phyloP scores from a whole-genome alignment of 2,797 vertebrate species.

The Gymnothorax javanicus region DNA sequence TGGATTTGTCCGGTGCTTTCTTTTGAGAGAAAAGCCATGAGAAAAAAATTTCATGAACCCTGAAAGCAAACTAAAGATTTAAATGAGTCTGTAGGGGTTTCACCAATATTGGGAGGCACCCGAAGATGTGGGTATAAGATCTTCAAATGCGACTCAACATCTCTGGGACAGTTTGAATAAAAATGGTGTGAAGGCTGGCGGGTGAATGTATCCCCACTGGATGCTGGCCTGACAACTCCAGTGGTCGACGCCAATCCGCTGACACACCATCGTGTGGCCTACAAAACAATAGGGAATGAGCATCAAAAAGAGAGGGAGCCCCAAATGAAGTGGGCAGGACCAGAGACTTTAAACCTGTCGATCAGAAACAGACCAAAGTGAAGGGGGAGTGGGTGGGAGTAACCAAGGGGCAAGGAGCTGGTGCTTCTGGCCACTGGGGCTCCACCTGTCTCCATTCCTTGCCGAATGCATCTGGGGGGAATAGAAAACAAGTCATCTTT shows the following conservation, averaged over 20 bases:
- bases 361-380: neutral
- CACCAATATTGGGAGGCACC: neutral
- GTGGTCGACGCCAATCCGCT: conserved; percentile 35
- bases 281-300: neutral
- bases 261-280: neutral
- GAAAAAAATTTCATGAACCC: conserved; percentile 3
- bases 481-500: conserved; percentile 33
- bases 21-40: conserved; percentile 16
- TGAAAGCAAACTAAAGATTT: neutral
- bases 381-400: conserved; percentile 40
- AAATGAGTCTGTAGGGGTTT: neutral
- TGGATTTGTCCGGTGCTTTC: conserved; percentile 28
- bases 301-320: conserved; percentile 33
- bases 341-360: conserved; percentile 42
- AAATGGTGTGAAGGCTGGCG: conserved; percentile 24
- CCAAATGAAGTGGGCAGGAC: conserved; percentile 7
- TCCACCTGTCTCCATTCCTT: conserved; percentile 52
- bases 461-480: conserved; percentile 22
- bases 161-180: neutral
- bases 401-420: conserved; percentile 51
- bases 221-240: conserved; percentile 38
- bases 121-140: neutral
- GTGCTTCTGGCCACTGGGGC: conserved; percentile 55
- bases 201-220: conserved; percentile 36
- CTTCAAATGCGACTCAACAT: neutral